Base-by-base conservation (phyloP, 1,140 invertebrate species). In the Leptoteleia sp. region DNA sequence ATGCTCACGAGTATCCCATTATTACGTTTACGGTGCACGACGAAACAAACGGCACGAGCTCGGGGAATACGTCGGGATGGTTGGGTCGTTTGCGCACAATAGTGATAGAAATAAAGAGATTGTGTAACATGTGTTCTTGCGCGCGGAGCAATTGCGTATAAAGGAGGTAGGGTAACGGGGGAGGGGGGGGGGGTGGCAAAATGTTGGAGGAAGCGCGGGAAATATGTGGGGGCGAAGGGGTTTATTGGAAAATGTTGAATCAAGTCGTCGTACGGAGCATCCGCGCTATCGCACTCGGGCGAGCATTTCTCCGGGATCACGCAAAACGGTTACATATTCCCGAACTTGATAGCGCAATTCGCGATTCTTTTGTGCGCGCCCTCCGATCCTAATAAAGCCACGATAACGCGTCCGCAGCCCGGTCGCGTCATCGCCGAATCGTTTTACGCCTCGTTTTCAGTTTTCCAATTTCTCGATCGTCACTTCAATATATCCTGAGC, bases 221-320 rank as follows among this genome's bases (percentile, higher is more conserved):
- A 79, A 79, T 79, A 79, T 79, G 76, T 73, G 76, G 27, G 64
- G n/a, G n/a, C n/a, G n/a, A n/a, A 47, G 75, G 65, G 70, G 70
- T 75, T 79, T 79, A 79, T 79, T 79, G 76, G 70, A 79, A 79
- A 79, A 79, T 73, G 76, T 75, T 73, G 76, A 78, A 78, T 72
- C 45, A 59, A 67, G 55, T 40, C 72, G 47, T 35, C 55, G 52
- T n/a, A 73, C 64, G 68, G 70, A 79, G 68, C 76, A 70, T 79
- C 42, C 64, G 29, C 13, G 29, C 42, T 62, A 70, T 75, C 57
- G 55, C 76, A 59, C 75, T 68, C 42, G 17, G 25, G n/a, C 16
- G 38, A 33, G 43, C 55, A 54, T 73, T 79, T 68, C 38, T 57
- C 48, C 37, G 64, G 25, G 31, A 42, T 37, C 22, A n/a, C n/a